A percentile compares a stretch with the other conserved stretches of the same genome.
Evolutionary conservation across 2,888 invertebrate species (phyloP).

Genomic region (Unio delphinus): DNA sequence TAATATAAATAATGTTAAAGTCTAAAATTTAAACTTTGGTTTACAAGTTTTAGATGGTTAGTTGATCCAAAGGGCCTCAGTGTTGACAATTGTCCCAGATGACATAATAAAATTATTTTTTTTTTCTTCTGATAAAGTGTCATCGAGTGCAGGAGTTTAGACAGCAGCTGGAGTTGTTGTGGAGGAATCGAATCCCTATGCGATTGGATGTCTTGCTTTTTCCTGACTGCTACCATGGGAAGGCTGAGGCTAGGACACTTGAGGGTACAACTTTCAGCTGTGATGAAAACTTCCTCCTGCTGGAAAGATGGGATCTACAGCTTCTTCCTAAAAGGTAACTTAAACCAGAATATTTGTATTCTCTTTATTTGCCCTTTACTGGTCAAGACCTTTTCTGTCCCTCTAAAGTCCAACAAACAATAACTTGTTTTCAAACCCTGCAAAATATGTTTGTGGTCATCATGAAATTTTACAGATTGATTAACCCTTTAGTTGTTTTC

Average conservation of each 20-base stretch:
- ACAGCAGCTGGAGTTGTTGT: conserved; percentile 77
- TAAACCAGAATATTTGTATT: too few species aligned
- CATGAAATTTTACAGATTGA: too few species aligned
- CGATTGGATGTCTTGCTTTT: conserved; percentile 87
- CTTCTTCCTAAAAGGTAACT: conserved; percentile 74
- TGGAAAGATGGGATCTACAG: conserved; percentile 88
- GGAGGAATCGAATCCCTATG: conserved; percentile 82
- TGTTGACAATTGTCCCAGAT: conserved; percentile 50
- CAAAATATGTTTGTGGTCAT: too few species aligned
- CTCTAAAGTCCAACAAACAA: too few species aligned
- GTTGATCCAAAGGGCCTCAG: conserved; percentile 58
- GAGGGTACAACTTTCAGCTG: conserved; percentile 62
- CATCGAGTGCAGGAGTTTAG: conserved; percentile 74
- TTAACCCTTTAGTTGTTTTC: too few species aligned
- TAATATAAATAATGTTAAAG: too few species aligned
- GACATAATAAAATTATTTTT: neutral
- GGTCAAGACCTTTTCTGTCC: too few species aligned
- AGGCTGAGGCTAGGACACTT: conserved; percentile 66
- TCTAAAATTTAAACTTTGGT: too few species aligned
- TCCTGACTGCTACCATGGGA: conserved; percentile 79
- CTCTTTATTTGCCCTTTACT: too few species aligned
- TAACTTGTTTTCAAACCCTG: too few species aligned
- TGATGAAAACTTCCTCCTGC: conserved; percentile 74
- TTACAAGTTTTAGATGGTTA: too few species aligned
- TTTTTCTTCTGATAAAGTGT: conserved; percentile 72